Evolutionary conservation across 2,797 vertebrate genomes (phyloP).

Genomic region (Lithobates sylvaticus): DNA sequence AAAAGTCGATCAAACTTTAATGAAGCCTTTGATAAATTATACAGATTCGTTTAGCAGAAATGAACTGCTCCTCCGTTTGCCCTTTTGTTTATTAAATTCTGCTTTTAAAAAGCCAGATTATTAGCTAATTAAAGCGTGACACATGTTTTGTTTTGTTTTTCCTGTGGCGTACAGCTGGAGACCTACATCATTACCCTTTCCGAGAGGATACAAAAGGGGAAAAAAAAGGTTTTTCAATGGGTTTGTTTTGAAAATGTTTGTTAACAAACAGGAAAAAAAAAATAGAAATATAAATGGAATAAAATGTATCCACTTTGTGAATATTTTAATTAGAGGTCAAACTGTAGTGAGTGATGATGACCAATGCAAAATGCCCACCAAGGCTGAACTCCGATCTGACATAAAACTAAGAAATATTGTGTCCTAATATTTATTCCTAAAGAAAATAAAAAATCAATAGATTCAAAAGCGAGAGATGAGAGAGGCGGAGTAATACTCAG

Average conservation of each 20-base stretch:
- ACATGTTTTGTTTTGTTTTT: conserved; percentile 7
- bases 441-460: too few relatives aligned
- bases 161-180: conserved; percentile 40
- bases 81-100: not conserved
- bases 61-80: not conserved
- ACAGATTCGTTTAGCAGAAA: not conserved
- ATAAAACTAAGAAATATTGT: too few relatives aligned
- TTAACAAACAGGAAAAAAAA: not conserved
- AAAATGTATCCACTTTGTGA: too few relatives aligned
- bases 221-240: not conserved
- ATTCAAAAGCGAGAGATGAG: too few relatives aligned
- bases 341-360: too few relatives aligned
- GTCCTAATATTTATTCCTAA: too few relatives aligned
- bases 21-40: conserved; percentile 15
- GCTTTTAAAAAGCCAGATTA: conserved; percentile 35
- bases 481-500: too few relatives aligned
- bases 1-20: not conserved
- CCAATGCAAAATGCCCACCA: too few relatives aligned
- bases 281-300: too few relatives aligned
- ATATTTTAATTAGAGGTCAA: too few relatives aligned
- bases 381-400: too few relatives aligned
- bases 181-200: conserved; percentile 44
- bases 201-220: conserved; percentile 35
- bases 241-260: not conserved
- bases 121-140: conserved; percentile 21